phyloP scores from a whole-genome alignment of 2,797 vertebrate genomes.

The Myripristis jacobus region DNA sequence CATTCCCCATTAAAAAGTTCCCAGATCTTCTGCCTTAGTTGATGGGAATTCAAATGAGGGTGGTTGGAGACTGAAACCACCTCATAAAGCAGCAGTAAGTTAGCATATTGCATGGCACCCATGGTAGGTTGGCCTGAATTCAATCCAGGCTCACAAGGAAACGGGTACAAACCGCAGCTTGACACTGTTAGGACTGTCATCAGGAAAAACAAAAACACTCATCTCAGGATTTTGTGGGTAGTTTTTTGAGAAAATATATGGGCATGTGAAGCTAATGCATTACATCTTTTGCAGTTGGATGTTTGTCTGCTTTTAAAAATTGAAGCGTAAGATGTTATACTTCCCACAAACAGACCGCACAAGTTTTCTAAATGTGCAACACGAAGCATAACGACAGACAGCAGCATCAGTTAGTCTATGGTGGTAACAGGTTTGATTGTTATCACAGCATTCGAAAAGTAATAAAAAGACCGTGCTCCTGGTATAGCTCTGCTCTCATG shows the following conservation, averaged over 20 bases:
- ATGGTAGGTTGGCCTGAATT: slow-evolving; percentile 27
- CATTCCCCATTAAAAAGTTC: slow-evolving; percentile 11
- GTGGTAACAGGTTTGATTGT: slow-evolving; percentile 23
- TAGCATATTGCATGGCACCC: slow-evolving; percentile 43
- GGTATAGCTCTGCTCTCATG: neutral
- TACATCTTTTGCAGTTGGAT: too few relatives aligned
- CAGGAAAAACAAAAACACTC: slow-evolving; percentile 28
- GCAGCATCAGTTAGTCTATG: neutral
- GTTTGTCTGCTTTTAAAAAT: neutral
- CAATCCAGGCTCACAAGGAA: too few relatives aligned
- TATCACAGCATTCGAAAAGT: slow-evolving; percentile 22
- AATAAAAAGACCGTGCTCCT: slow-evolving; percentile 13
- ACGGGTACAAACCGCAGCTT: neutral
- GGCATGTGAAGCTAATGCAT: neutral
- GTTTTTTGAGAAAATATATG: too few relatives aligned
- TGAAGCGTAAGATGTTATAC: too few relatives aligned
- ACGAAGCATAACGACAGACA: neutral
- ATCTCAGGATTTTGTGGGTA: neutral
- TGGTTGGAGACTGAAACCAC: slow-evolving; percentile 41
- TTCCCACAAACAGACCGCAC: too few relatives aligned
- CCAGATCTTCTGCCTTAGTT: slow-evolving; percentile 33
- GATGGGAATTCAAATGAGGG: slow-evolving; percentile 40
- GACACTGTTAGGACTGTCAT: slow-evolving; percentile 19
- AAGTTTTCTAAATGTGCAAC: too few relatives aligned
- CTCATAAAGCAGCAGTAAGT: slow-evolving; percentile 41